phyloP scores from a whole-genome alignment of 2,113 vertebrate genomes.

The Ictidomys tridecemlineatus region DNA sequence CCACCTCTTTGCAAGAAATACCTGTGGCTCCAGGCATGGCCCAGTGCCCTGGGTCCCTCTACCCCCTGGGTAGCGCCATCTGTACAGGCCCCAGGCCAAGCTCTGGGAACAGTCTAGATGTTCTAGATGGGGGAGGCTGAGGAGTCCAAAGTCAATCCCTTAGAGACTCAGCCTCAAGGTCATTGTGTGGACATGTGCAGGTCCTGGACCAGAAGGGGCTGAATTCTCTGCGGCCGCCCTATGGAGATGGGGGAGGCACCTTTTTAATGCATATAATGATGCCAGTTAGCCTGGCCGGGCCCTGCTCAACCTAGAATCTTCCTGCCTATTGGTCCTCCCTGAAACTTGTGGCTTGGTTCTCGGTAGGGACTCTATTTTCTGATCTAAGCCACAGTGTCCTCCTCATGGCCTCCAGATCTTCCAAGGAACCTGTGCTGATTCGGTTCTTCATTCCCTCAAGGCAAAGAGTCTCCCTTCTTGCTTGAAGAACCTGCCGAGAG shows the following conservation, averaged over 20 bases:
- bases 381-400: neutral
- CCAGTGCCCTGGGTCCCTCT: neutral
- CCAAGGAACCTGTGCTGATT: neutral
- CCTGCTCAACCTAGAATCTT: neutral
- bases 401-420: neutral
- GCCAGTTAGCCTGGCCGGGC: neutral
- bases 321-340: neutral
- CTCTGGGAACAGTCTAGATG: neutral
- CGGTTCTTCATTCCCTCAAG: neutral
- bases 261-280: neutral
- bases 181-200: rapidly evolving
- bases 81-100: neutral
- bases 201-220: no score
- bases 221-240: neutral
- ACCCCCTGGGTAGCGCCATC: neutral
- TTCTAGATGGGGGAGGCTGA: neutral
- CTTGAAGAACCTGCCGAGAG: neutral
- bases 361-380: neutral
- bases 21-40: neutral
- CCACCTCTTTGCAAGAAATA: neutral
- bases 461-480: neutral
- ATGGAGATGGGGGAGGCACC: neutral
- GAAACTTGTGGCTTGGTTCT: neutral
- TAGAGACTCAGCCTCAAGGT: neutral
- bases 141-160: neutral